Percentiles rank a stretch among this genome's conserved stretches.
These are phyloP conservation scores for Listronotus bonariensis DNA, from an alignment of 1,140 invertebrate genomes.

Conservation along the genomic window DNA sequence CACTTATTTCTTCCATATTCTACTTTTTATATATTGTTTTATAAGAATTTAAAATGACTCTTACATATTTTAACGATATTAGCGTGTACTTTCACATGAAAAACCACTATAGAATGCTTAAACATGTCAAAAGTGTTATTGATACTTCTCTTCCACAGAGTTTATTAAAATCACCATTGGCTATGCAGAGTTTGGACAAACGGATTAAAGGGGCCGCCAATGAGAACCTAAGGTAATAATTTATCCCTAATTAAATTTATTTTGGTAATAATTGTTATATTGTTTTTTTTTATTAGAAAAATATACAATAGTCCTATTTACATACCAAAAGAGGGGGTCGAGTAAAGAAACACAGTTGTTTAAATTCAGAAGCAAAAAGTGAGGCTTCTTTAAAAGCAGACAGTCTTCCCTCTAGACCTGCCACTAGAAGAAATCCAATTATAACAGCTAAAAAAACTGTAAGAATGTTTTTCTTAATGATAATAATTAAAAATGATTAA, in stretches of 20 bases:
- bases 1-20: conserved; percentile 5
- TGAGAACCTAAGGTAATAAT: conserved; percentile 23
- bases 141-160: conserved; percentile 43
- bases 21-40: conserved; percentile 3
- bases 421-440: conserved; percentile 22
- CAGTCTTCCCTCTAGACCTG: conserved; percentile 19
- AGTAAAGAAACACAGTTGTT: conserved; percentile 25
- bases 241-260: not conserved
- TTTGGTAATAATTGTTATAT: not conserved
- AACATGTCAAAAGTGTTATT: conserved; percentile 41
- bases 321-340: conserved; percentile 9
- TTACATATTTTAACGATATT: conserved; percentile 36
- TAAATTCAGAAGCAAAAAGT: conserved; percentile 19
- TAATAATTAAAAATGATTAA: too few relatives aligned
- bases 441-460: conserved; percentile 12
- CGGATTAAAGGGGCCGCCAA: conserved; percentile 10
- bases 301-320: conserved; percentile 12
- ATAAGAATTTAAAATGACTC: conserved; percentile 13
- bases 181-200: conserved; percentile 18
- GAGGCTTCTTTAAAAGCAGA: conserved; percentile 8
- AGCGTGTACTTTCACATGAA: conserved; percentile 46
- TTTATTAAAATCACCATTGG: conserved; percentile 31
- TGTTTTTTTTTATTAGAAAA: not conserved
- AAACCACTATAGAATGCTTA: conserved; percentile 45
- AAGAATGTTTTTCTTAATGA: not conserved